phyloP scores from a whole-genome alignment of 2,113 vertebrate species.

The Tauraco erythrolophus region DNA sequence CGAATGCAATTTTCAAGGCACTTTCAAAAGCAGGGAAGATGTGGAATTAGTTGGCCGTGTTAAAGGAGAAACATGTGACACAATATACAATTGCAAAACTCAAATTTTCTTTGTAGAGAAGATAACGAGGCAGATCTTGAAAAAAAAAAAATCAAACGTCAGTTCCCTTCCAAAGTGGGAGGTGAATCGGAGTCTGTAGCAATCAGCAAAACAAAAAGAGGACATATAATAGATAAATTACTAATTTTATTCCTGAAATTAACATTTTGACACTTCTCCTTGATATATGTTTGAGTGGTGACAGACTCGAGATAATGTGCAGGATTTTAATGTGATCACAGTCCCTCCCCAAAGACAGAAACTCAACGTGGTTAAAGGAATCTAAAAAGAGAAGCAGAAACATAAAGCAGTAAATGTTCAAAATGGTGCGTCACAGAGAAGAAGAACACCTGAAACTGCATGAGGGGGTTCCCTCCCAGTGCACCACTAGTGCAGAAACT shows the following conservation, averaged over 20 bases:
- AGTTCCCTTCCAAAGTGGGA: background rate
- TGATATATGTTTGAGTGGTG: background rate
- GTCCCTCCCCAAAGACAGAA: background rate
- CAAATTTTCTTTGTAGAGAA: background rate
- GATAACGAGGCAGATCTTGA: background rate
- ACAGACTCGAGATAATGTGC: background rate
- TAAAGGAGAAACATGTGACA: background rate
- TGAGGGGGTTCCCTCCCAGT: rapidly evolving
- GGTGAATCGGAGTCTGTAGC: background rate
- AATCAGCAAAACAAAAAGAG: background rate
- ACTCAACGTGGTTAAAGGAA: background rate
- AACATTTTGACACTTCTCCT: background rate
- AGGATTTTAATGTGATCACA: background rate
- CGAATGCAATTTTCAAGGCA: background rate
- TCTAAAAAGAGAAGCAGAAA: background rate
- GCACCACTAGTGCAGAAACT: background rate
- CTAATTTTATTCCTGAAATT: background rate
- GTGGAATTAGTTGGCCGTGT: background rate
- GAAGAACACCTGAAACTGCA: background rate
- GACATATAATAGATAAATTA: background rate
- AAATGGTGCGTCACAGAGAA: background rate
- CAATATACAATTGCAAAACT: background rate
- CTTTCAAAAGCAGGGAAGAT: background rate
- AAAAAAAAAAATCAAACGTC: background rate
- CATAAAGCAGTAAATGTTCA: background rate